Evolutionary conservation across 2,113 vertebrate species (phyloP).

Genomic region (Micromys minutus): DNA sequence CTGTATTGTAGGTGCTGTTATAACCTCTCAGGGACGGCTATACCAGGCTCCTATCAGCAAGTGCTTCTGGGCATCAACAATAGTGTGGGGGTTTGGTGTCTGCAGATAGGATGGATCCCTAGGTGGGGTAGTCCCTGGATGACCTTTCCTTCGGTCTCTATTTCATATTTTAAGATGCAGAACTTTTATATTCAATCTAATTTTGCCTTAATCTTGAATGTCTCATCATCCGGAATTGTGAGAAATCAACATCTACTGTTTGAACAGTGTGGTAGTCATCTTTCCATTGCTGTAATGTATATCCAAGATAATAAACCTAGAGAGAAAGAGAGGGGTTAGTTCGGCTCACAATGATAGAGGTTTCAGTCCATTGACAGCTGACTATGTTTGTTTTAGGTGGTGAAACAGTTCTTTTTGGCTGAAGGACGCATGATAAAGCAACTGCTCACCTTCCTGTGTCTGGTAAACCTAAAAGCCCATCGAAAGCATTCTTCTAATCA

Average conservation of each 20-base stretch:
- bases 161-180: neutral
- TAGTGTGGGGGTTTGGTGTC: no score
- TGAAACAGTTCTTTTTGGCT: neutral
- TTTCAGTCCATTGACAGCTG: neutral
- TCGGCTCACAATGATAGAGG: neutral
- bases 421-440: neutral
- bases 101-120: no score
- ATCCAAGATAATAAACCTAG: neutral
- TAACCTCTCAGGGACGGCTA: no score
- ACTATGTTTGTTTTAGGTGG: neutral
- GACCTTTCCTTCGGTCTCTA: no score
- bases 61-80: no score
- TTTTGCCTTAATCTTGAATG: neutral
- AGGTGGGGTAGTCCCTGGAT: no score
- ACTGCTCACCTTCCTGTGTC: no score
- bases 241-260: neutral
- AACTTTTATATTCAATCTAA: neutral
- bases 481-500: neutral
- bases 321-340: no score
- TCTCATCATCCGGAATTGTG: neutral
- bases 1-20: no score
- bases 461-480: neutral
- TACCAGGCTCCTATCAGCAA: no score
- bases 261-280: neutral
- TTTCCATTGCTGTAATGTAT: neutral